phyloP scores from a whole-genome alignment of 2,888 invertebrate species.

The Drosophila tripunctata region DNA sequence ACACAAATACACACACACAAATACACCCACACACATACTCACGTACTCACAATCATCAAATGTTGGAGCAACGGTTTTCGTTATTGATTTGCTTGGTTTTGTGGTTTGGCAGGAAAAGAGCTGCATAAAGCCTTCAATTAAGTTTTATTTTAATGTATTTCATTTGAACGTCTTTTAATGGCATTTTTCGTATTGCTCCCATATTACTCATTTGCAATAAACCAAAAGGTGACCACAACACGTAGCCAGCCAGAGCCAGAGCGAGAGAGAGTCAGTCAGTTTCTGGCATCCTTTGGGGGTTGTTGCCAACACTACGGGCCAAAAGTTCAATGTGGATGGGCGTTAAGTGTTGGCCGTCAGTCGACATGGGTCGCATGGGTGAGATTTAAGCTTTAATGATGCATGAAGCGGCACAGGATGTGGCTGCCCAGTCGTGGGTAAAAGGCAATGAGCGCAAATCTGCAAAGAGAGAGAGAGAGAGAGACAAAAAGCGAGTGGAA shows the following conservation, averaged over 20 bases:
- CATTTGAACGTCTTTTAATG: conserved; percentile 78
- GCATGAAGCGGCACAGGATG: conserved; percentile 80
- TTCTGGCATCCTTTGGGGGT: conserved; percentile 43
- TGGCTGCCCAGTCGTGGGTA: conserved; percentile 79
- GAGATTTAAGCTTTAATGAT: conserved; percentile 80
- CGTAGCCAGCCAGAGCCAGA: conserved; percentile 52
- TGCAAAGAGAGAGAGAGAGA: conserved; percentile 28
- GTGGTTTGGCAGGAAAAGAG: conserved; percentile 43
- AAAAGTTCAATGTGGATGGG: conserved; percentile 27
- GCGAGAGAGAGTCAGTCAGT: conserved; percentile 3
- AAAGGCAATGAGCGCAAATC: conserved; percentile 79
- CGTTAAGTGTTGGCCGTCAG: conserved; percentile 73
- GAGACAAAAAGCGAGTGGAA: neutral
- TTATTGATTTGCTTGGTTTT: conserved; percentile 72
- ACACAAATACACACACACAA: conserved; percentile 17
- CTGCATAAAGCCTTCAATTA: conserved; percentile 72
- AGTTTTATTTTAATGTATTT: conserved; percentile 79
- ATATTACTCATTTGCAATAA: conserved; percentile 77
- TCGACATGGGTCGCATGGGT: conserved; percentile 77
- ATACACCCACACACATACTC: too few species aligned
- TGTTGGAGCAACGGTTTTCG: conserved; percentile 14
- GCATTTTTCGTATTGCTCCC: conserved; percentile 69
- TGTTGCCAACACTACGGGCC: conserved; percentile 10
- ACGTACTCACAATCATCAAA: neutral
- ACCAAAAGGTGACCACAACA: conserved; percentile 78